Percentiles rank a stretch among this genome's conserved stretches.
Evolutionary conservation across 2,113 vertebrate genomes (phyloP).

Genomic region (Haliaeetus leucogaster): DNA sequence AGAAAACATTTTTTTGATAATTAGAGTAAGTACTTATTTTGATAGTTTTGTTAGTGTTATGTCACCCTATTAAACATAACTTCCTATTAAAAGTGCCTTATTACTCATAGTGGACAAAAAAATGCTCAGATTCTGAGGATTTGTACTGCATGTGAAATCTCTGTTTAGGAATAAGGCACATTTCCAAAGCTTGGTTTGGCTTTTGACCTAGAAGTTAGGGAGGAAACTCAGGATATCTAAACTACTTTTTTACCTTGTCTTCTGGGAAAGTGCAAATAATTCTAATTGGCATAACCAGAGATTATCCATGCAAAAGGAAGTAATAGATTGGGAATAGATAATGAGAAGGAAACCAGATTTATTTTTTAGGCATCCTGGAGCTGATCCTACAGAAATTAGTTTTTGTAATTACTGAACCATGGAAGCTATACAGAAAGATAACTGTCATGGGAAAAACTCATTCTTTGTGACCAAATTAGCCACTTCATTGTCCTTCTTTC

Average conservation of each 20-base stretch:
- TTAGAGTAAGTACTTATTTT: background rate
- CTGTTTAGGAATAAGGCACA: background rate
- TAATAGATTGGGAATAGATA: background rate
- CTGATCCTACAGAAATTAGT: background rate
- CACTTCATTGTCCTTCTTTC: background rate
- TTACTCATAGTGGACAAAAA: background rate
- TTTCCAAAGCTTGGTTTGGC: background rate
- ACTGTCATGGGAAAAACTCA: background rate
- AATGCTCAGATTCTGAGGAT: background rate
- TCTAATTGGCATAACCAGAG: background rate
- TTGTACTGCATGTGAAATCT: background rate
- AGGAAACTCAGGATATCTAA: background rate
- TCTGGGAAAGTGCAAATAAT: background rate
- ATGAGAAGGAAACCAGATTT: background rate
- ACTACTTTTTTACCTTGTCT: background rate
- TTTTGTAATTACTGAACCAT: background rate
- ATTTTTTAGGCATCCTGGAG: background rate
- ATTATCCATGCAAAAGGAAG: background rate
- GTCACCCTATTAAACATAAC: background rate
- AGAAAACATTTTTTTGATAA: background rate
- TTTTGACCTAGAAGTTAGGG: background rate
- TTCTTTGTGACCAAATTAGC: background rate
- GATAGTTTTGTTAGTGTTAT: background rate
- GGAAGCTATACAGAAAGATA: background rate
- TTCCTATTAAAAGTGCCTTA: background rate